Conservation (phyloP, 2,113 vertebrate genomes). For the Tachuris rubrigastra region DNA sequence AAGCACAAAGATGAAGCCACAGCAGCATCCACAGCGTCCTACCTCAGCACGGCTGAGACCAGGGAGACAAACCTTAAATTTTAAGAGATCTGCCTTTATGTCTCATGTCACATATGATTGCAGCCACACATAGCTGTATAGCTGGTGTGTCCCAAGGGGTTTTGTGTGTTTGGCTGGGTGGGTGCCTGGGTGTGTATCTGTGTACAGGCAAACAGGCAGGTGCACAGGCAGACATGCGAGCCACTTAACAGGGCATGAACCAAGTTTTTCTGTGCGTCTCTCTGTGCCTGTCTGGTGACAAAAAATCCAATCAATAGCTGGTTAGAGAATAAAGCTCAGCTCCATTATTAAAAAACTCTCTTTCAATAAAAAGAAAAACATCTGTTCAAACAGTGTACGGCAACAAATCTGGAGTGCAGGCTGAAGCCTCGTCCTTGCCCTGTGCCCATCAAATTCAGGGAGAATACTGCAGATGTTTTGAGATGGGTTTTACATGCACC, state of each 20-base stretch:
- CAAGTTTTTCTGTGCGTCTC: neutral
- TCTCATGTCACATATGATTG: neutral
- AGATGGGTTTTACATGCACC: slow-evolving; percentile 12
- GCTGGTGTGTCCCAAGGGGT: neutral
- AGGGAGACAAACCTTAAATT: neutral
- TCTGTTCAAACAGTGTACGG: neutral
- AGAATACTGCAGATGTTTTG: slow-evolving; percentile 15
- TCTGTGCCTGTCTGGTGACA: neutral
- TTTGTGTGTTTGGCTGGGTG: neutral
- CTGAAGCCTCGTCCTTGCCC: slow-evolving; percentile 16
- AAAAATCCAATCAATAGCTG: slow-evolving; percentile 49
- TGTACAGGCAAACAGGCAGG: neutral
- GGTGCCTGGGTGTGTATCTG: neutral
- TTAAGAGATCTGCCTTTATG: neutral
- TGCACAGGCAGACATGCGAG: neutral
- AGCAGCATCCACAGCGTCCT: neutral
- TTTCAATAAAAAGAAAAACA: slow-evolving; percentile 41
- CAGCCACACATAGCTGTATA: neutral
- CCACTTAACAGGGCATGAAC: neutral
- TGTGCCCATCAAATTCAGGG: neutral
- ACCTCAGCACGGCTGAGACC: neutral
- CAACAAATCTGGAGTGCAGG: slow-evolving; percentile 4
- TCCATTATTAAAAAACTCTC: slow-evolving; percentile 35
- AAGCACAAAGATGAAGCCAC: neutral
- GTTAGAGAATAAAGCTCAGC: slow-evolving; percentile 28